Evolutionary conservation across 1,140 invertebrate genomes (phyloP), one percentile per base, ranked within the genome.

Genomic region (Platyura marginata): DNA sequence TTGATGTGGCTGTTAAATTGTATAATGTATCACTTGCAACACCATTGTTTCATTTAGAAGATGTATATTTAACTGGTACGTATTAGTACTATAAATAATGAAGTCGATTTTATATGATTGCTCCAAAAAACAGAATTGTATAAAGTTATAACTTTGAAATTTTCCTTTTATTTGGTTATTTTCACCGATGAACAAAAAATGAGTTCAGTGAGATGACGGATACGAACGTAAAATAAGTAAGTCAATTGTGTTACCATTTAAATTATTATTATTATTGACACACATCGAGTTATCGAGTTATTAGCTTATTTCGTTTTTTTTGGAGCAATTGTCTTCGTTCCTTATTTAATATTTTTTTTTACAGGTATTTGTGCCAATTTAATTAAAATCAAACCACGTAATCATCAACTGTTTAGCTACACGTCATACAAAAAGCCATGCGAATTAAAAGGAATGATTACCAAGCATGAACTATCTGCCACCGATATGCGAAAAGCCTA

Each of bases 31-130:
- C 84, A 1, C 53, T 86, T 1, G 59, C 61, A 34, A 81, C 76
- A 10, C 71, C 74, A 6, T 64, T 84, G 25, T 71, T 88, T 46
- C 79, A 87, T 53, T 57, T 88, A 18, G 88, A 92, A 56, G 88
- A 91, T 55, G 78, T 91, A 38, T 92, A 79, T 55, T 71, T 90
- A 13, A 91, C 86, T 5, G 88, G 86, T 71, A 50, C 59, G 53
- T 55, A 11, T 20, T 34, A n/a, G 13, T 6, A 29, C 6, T 8
- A 29, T 29, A n/a, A 34, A 15, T 3, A n/a, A n/a, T 13, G 16
- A 15, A 29, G 13, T 8, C 13, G 25, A 8, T 29, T 8, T 29
- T 6, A 29, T 29, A 29, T 8, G 13, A 29, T 29, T 29, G 25
- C 6, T 6, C 13, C 6, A 8, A 29, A 8, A 8, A 8, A 8